Base-by-base conservation (phyloP, 1,140 invertebrate genomes). In the Leptinotarsa lineolata region DNA sequence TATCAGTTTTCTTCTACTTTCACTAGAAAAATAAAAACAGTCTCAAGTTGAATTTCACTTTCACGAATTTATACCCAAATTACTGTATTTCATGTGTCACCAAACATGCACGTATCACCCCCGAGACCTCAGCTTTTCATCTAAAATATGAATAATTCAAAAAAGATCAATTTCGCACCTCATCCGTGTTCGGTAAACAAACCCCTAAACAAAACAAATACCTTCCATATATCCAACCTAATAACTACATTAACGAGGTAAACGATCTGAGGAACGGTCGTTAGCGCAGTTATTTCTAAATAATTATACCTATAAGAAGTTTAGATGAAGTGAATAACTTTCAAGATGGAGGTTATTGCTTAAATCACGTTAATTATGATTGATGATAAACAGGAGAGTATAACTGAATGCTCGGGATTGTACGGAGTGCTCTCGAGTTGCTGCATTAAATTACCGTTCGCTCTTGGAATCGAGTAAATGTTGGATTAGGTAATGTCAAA, bases 301-400 rank as follows among this genome's bases (percentile, higher is more conserved):
- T 74, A 74, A 74, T 74, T 70, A 70, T 59, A 71, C 68, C 68
- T 71, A 66, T 74, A 71, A 70, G 73, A 74, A 74, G 73, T 74
- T 74, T 68, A 66, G 68, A 63, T 74, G 64, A 67, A 70, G 63
- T 67, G 21, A 22, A 44, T 68, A 70, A 74, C 60, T 70, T 69
- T 70, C 20, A 44, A 58, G 64, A 20, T 74, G 45, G 45, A 45
- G 39, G 22, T 67, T 70, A 74, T 74, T 70, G 68, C 64, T 60
- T 70, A 70, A 74, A 74, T 71, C 64, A 74, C 64, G 61, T 59
- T 74, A 74, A 74, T 74, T 68, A 74, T 74, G 73, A 74, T 74
- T 68, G 73, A 74, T 74, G 73, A 71, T 74, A 71, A 70, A 60
- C 68, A 68, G 58, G 68, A 74, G 73, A 74, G 68, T 54, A 68